Evolutionary conservation across 2,888 invertebrate species (phyloP).

Genomic region (Ophion costatus): DNA sequence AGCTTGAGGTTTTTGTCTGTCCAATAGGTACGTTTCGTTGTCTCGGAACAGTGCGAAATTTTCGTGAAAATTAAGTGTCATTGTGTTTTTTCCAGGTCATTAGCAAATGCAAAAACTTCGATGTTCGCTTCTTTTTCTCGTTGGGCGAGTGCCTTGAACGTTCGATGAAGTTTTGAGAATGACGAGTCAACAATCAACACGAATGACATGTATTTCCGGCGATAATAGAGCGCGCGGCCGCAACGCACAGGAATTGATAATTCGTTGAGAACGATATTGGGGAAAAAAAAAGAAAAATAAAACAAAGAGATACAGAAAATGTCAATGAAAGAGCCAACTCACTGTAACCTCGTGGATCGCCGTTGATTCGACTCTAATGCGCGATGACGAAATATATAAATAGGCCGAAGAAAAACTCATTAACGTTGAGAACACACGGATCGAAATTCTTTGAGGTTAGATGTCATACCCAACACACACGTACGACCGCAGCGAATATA

Average conservation of each 20-base stretch:
- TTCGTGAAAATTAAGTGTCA: not conserved
- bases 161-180: not conserved
- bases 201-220: conserved; percentile 36
- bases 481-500: not conserved
- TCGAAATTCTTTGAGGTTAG: conserved; percentile 73
- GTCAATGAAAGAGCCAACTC: conserved; percentile 35
- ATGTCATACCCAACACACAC: conserved; percentile 72
- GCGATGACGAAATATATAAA: conserved; percentile 37
- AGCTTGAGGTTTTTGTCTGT: not conserved
- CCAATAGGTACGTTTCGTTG: not conserved
- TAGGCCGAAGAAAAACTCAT: conserved; percentile 43
- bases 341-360: conserved; percentile 20
- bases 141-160: not conserved
- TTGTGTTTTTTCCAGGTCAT: not conserved
- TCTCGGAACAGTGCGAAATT: not conserved
- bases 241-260: conserved; percentile 6
- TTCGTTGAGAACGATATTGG: not conserved
- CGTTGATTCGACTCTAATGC: conserved; percentile 27
- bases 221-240: not conserved
- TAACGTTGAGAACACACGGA: conserved; percentile 43
- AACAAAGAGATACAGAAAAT: conserved; percentile 21
- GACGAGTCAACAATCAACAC: conserved; percentile 28
- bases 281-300: not conserved
- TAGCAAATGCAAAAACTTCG: not conserved
- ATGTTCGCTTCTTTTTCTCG: not conserved